phyloP scores from a whole-genome alignment of 53 echinoderm and acorn worm genomes.

The Holothuria scabra region DNA sequence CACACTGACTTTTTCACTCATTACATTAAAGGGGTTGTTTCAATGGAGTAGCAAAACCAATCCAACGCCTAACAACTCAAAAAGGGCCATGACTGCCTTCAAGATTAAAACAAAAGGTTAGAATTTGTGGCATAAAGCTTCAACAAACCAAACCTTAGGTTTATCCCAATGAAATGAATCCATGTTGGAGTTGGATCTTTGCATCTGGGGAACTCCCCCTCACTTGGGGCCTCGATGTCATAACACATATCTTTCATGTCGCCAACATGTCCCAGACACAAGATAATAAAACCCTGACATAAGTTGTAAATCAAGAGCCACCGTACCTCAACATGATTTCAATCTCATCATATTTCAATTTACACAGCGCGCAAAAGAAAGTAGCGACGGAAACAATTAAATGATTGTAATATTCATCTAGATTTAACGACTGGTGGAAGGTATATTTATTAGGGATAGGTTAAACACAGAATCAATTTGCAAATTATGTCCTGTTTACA shows the following conservation, averaged over 20 bases:
- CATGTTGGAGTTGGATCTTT: too few relatives aligned
- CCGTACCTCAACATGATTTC: conserved; percentile 22
- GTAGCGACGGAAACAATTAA: conserved; percentile 24
- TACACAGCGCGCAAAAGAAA: conserved; percentile 5
- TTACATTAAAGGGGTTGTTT: too few relatives aligned
- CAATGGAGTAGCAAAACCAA: too few relatives aligned
- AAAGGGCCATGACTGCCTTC: too few relatives aligned
- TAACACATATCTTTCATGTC: conserved; percentile 41
- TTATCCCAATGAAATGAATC: too few relatives aligned
- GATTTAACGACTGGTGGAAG: conserved; percentile 17
- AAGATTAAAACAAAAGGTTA: too few relatives aligned
- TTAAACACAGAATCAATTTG: conserved; percentile 25
- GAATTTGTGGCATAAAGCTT: too few relatives aligned
- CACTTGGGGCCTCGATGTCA: conserved; percentile 15
- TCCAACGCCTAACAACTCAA: too few relatives aligned
- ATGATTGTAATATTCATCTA: conserved; percentile 5
- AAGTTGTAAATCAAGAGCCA: conserved; percentile 22
- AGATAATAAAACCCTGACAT: conserved; percentile 14
- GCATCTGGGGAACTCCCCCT: conserved; percentile 18
- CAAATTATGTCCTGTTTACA: too few relatives aligned
- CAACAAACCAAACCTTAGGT: too few relatives aligned
- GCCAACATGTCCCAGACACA: conserved; percentile 40
- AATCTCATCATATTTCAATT: conserved; percentile 21
- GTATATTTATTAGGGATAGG: conserved; percentile 25
- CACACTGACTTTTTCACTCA: too few relatives aligned